Conservation (phyloP, 2,888 invertebrate genomes). For the Terebella lapidaria region DNA sequence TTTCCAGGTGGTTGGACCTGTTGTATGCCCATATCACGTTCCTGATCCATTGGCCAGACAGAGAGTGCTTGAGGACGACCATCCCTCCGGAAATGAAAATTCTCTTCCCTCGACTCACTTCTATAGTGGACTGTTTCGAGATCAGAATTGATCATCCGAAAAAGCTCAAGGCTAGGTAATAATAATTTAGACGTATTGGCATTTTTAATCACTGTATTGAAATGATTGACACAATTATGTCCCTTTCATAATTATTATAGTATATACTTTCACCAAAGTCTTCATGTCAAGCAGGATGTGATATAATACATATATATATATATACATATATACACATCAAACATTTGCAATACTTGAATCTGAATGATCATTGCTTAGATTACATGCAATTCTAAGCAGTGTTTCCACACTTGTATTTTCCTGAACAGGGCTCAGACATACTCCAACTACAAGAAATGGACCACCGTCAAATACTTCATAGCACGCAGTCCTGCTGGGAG, state of each 20-base stretch:
- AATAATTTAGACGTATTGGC: too few relatives aligned
- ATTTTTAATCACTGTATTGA: too few relatives aligned
- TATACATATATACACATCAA: too few relatives aligned
- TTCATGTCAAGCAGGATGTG: too few relatives aligned
- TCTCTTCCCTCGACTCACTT: neutral
- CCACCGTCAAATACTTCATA: conserved; percentile 4
- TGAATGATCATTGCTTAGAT: too few relatives aligned
- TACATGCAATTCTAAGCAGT: too few relatives aligned
- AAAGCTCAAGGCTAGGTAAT: neutral
- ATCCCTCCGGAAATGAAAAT: neutral
- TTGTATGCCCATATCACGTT: neutral
- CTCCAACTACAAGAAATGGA: neutral
- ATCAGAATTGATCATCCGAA: neutral
- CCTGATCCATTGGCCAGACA: neutral
- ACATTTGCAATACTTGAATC: too few relatives aligned
- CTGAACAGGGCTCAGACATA: neutral
- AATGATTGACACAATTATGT: too few relatives aligned
- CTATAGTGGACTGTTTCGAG: conserved; percentile 3
- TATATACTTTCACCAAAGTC: too few relatives aligned
- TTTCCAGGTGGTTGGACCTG: conserved; percentile 1
- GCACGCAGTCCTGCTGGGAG: conserved; percentile 8
- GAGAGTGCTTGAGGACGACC: neutral
- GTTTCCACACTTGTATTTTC: too few relatives aligned
- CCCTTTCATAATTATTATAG: too few relatives aligned
- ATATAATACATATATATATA: too few relatives aligned